Base-by-base conservation (phyloP, 2,113 vertebrate species). In the Catharus bicknelli region DNA sequence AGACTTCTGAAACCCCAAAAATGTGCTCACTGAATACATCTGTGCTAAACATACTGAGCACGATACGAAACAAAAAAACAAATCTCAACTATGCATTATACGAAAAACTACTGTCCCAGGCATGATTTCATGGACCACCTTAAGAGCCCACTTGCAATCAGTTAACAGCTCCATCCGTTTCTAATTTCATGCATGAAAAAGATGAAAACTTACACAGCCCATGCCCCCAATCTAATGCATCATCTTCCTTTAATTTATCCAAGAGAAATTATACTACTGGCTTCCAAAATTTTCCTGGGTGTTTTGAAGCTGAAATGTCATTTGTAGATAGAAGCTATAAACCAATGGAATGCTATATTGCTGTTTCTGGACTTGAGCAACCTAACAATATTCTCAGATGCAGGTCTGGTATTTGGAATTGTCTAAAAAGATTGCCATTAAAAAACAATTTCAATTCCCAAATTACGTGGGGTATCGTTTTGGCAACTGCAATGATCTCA, bases 401-500 rank as follows among this genome's bases (percentile, higher is more conserved):
- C 59, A 85, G 47, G 58, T 66, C 11, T 92, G 25, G n/a, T 75
- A 77, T 64, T 68, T 68, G 50, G 34, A 93, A 86, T 72, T 78
- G 42, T 58, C 54, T 90, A 72, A 89, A 79, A 84, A 69, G 47
- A 68, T 29, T 84, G 50, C 64, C 47, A 47, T 50, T 78, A 51
- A 38, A 79, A 77, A 94, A 74, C 67, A 74, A 90, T 47, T 87
- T 74, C 45, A 89, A 77, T 43, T 85, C 67, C 62, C 70, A 90
- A 48, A 91, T 90, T 74, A 87, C 0, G 2, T 53, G 40, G 51
- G 38, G 15, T 87, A 94, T 51, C 23, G 0, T 88, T 94, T 76
- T 90, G 86, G 91, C 72, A 87, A 90, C 62, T 15, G 63, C 59
- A 87, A 11, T 20, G 63, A 88, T 92, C 78, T 93, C 67, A 85